phyloP scores from a whole-genome alignment of 2,797 vertebrate species.

The Sebastes hopkinsi region DNA sequence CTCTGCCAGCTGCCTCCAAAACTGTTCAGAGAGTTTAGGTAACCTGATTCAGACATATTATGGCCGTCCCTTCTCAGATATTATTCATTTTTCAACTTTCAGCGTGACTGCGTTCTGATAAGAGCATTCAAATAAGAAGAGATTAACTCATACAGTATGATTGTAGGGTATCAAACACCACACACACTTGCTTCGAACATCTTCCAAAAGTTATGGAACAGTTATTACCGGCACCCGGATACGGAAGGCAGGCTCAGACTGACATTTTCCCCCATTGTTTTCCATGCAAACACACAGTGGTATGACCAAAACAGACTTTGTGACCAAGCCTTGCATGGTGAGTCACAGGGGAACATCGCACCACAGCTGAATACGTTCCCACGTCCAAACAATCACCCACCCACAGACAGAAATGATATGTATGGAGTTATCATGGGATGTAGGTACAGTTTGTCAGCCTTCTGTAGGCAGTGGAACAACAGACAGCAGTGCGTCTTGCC shows the following conservation, averaged over 20 bases:
- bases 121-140: slow-evolving; percentile 13
- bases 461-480: not conserved
- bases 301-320: slow-evolving; percentile 25
- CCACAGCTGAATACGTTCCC: not conserved
- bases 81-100: not conserved
- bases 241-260: not conserved
- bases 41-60: rapidly evolving
- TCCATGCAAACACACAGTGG: slow-evolving; percentile 12
- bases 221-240: not conserved
- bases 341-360: slow-evolving; percentile 18
- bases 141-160: not conserved
- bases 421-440: not conserved
- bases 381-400: not conserved
- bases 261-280: slow-evolving; percentile 10
- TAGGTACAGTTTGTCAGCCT: not conserved
- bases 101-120: not conserved
- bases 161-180: not conserved
- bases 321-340: not conserved
- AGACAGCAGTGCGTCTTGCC: not conserved
- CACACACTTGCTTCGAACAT: too few species aligned
- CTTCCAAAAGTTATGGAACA: not conserved
- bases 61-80: rapidly evolving
- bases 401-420: not conserved
- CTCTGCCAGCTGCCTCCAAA: not conserved
- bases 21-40: not conserved